Evolutionary conservation across 2,797 vertebrate genomes (phyloP).

Genomic region (Decapterus maruadsi): DNA sequence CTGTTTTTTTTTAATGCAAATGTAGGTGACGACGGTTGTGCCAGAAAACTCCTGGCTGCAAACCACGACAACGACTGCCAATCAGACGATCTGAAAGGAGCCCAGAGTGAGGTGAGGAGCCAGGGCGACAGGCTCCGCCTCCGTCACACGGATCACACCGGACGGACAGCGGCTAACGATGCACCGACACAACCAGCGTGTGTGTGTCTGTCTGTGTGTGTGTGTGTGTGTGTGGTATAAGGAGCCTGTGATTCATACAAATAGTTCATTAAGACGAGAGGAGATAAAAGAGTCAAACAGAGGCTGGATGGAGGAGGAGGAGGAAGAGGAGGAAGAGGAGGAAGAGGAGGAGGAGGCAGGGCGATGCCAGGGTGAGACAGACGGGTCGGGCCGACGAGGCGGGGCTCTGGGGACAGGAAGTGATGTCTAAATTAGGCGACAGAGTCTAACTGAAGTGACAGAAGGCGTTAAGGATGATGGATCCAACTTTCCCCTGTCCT

Average conservation of each 20-base stretch:
- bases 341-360: conserved; percentile 19
- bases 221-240: neutral
- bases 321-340: conserved; percentile 26
- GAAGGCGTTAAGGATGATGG: conserved; percentile 72
- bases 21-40: conserved; percentile 36
- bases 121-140: conserved; percentile 22
- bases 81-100: conserved; percentile 67
- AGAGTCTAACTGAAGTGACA: conserved; percentile 70
- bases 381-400: conserved; percentile 33
- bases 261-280: conserved; percentile 24
- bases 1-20: conserved; percentile 68
- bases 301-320: neutral
- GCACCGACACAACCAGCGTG: too few species aligned
- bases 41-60: conserved; percentile 56
- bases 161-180: too few species aligned
- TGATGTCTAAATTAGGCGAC: conserved; percentile 75
- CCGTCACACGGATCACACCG: too few species aligned
- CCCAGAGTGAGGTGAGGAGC: conserved; percentile 35
- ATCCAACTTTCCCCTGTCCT: conserved; percentile 72
- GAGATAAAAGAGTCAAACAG: conserved; percentile 19
- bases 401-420: conserved; percentile 68
- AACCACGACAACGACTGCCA: conserved; percentile 62
- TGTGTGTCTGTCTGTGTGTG: too few species aligned
- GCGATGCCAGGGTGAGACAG: conserved; percentile 65
- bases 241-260: conserved; percentile 53